phyloP scores from a whole-genome alignment of 2,888 invertebrate species.

The Xiphydria camelus region DNA sequence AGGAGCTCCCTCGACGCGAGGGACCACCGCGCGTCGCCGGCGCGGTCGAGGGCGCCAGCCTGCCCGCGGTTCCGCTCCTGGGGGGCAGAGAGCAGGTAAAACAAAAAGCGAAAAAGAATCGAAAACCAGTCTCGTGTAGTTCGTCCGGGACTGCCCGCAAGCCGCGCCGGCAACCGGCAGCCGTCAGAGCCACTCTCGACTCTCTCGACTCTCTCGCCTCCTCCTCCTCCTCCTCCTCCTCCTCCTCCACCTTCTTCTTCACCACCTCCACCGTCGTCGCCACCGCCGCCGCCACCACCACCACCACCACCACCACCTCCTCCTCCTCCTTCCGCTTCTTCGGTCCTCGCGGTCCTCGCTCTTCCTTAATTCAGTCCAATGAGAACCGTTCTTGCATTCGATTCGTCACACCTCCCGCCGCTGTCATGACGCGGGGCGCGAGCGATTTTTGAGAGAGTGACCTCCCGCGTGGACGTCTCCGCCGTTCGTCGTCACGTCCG shows the following conservation, averaged over 20 bases:
- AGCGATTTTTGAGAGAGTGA: conserved; percentile 3
- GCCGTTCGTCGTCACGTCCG: no score
- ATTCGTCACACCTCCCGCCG: conserved; percentile 22
- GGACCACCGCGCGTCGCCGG: no score
- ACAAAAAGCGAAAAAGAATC: conserved; percentile 44
- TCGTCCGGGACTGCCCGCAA: conserved; percentile 12
- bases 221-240: conserved; percentile 14
- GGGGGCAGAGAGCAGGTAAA: conserved; percentile 34
- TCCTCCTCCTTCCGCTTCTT: conserved; percentile 30
- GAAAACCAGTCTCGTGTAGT: conserved; percentile 43
- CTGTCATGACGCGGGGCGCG: conserved; percentile 20
- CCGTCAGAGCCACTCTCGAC: conserved; percentile 9
- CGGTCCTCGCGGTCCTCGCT: conserved; percentile 34
- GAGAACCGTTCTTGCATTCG: conserved; percentile 46
- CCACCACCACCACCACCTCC: conserved; percentile 35
- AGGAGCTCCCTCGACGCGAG: no score
- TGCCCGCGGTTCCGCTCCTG: no score
- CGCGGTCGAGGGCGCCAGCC: no score
- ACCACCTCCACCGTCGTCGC: conserved; percentile 11
- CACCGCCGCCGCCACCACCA: conserved; percentile 25
- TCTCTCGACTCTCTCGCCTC: conserved; percentile 2
- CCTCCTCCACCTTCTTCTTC: conserved; percentile 17
- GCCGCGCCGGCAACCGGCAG: conserved; percentile 6
- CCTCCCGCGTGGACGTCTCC: conserved; percentile 10
- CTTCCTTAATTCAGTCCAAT: conserved; percentile 54